Conservation (phyloP, 2,888 invertebrate species). For the Drosophila imparisetae region DNA sequence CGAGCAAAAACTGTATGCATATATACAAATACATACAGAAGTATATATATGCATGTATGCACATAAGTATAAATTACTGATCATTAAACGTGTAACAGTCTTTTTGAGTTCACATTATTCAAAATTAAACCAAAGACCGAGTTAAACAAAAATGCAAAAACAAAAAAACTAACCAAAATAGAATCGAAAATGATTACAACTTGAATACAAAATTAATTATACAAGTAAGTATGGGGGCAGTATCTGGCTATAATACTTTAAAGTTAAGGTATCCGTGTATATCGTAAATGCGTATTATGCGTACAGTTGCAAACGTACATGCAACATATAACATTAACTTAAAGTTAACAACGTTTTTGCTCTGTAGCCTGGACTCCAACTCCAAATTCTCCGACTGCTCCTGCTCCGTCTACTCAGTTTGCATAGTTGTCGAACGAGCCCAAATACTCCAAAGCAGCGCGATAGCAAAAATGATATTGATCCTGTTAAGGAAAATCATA, state of each 20-base stretch:
- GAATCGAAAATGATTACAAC: conserved; percentile 15
- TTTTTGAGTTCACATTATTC: conserved; percentile 83
- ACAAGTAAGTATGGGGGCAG: conserved; percentile 61
- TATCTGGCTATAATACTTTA: conserved; percentile 78
- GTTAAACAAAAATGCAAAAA: conserved; percentile 7
- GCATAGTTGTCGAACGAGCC: conserved; percentile 99
- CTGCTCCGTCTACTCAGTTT: conserved; percentile 87
- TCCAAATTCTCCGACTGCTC: background rate
- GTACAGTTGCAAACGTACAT: conserved; percentile 50
- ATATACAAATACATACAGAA: conserved; percentile 13
- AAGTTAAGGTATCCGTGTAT: conserved; percentile 68
- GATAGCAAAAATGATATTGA: conserved; percentile 99
- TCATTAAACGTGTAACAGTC: conserved; percentile 84
- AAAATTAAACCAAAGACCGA: conserved; percentile 52
- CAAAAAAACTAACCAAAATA: conserved; percentile 19
- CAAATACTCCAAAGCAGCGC: conserved; percentile 98
- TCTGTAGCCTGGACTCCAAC: conserved; percentile 36
- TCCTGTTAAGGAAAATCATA: conserved; percentile 87
- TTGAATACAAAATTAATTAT: conserved; percentile 25
- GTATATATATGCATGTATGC: conserved; percentile 28
- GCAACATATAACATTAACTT: conserved; percentile 43
- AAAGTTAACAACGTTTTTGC: conserved; percentile 53
- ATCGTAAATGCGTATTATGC: conserved; percentile 76
- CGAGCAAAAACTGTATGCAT: conserved; percentile 67
- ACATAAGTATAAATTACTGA: conserved; percentile 59